These are phyloP conservation scores for Pollenia griseotomentosa DNA, from an alignment of 2,888 invertebrate species.

Conservation along the genomic window DNA sequence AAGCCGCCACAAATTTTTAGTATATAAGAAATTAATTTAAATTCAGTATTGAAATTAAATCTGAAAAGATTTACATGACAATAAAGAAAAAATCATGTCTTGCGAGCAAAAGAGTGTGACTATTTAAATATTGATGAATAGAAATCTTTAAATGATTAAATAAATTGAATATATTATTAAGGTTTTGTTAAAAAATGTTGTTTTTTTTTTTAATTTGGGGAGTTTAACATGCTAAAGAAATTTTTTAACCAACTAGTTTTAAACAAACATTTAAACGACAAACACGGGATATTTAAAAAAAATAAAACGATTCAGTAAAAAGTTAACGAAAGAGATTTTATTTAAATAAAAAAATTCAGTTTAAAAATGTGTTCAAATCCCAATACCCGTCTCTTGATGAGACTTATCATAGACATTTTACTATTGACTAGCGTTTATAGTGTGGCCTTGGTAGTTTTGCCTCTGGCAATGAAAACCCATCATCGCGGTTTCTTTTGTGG, in stretches of 20 bases:
- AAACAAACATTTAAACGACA: constrained; percentile 33
- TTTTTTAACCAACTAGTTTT: constrained; percentile 53
- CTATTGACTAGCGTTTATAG: constrained; percentile 77
- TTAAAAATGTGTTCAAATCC: constrained; percentile 79
- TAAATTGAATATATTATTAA: constrained; percentile 51
- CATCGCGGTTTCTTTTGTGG: constrained; percentile 96
- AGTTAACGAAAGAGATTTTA: not conserved
- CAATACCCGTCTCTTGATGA: constrained; percentile 79
- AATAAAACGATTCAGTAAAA: not conserved
- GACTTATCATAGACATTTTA: constrained; percentile 79
- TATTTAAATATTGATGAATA: constrained; percentile 41
- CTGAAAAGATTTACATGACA: constrained; percentile 53
- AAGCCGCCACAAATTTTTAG: no score
- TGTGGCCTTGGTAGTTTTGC: constrained; percentile 78
- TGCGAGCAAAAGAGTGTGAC: not conserved
- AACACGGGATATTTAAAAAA: constrained; percentile 10
- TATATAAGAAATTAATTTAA: not conserved
- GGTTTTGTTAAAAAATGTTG: constrained; percentile 14
- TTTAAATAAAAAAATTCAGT: not conserved
- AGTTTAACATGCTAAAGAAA: constrained; percentile 28
- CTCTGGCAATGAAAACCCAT: constrained; percentile 75
- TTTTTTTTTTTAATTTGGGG: not conserved
- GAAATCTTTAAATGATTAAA: not conserved
- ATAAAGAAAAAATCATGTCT: constrained; percentile 8
- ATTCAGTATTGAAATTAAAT: not conserved